phyloP scores from a whole-genome alignment of 2,797 vertebrate species.

The Halcyon badia region DNA sequence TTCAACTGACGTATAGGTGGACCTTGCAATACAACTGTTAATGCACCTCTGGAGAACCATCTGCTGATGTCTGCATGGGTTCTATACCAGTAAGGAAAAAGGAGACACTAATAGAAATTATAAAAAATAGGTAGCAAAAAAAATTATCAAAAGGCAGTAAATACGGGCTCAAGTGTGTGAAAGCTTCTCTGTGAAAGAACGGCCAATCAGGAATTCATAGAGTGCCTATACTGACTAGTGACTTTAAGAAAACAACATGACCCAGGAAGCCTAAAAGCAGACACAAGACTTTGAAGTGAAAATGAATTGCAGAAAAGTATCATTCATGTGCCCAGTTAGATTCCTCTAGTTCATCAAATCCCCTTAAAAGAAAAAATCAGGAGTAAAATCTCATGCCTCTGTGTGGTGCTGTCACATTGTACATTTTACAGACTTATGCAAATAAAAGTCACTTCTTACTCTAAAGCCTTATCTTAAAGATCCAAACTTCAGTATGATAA shows the following conservation, averaged over 20 bases:
- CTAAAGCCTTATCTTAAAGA: not conserved
- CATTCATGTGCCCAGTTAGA: not conserved
- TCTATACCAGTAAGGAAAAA: not conserved
- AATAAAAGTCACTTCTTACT: not conserved
- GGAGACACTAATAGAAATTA: not conserved
- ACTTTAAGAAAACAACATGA: not conserved
- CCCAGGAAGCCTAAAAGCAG: not conserved
- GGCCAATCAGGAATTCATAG: not conserved
- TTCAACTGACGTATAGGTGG: not conserved
- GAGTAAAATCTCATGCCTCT: constrained; percentile 33
- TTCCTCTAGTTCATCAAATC: not conserved
- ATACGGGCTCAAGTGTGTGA: not conserved
- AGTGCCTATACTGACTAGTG: not conserved
- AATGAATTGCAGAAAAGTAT: not conserved
- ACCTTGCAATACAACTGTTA: not conserved
- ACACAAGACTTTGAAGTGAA: not conserved
- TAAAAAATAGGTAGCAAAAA: not conserved
- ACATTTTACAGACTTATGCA: constrained; percentile 1
- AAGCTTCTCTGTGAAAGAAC: not conserved
- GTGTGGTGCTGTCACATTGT: constrained; percentile 57
- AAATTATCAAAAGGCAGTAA: not conserved
- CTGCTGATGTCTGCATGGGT: not conserved
- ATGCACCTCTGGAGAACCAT: not conserved
- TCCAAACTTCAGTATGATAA: not conserved
- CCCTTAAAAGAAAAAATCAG: not conserved